These are phyloP conservation scores for Spinibarbus caldwelli DNA, from an alignment of 2,797 vertebrate species.

Conservation along the genomic window DNA sequence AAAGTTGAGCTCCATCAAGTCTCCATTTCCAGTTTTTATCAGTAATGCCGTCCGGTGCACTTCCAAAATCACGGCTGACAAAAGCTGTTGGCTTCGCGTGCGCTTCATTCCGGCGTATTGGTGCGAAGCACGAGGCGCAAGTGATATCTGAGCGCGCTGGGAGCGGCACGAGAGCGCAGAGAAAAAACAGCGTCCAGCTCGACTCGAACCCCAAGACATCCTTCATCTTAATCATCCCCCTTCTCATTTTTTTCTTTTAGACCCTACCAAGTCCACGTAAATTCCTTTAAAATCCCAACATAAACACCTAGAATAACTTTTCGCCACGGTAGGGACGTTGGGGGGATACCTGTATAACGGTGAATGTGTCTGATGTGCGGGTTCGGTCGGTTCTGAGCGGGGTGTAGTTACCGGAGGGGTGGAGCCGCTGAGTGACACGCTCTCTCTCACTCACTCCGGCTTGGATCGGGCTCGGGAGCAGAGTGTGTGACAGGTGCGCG, in stretches of 20 bases:
- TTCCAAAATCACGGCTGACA: conserved; percentile 6
- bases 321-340: conserved; percentile 8
- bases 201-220: conserved; percentile 15
- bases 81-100: neutral
- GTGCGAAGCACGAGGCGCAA: conserved; percentile 64
- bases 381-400: conserved; percentile 39
- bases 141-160: conserved; percentile 74
- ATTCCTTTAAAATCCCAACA: conserved; percentile 25
- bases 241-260: neutral
- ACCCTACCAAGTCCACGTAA: conserved; percentile 14
- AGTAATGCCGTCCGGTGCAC: neutral
- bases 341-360: conserved; percentile 24
- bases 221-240: conserved; percentile 14
- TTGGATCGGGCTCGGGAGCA: conserved; percentile 29
- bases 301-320: conserved; percentile 30
- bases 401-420: conserved; percentile 48
- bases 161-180: conserved; percentile 35
- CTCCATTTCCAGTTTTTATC: conserved; percentile 8
- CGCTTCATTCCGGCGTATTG: conserved; percentile 36
- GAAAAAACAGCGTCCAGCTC: conserved; percentile 10
- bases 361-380: conserved; percentile 15
- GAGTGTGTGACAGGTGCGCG: conserved; percentile 51
- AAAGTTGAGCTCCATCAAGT: conserved; percentile 28
- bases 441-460: conserved; percentile 34
- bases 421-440: conserved; percentile 49